These are phyloP conservation scores for Ceraclea dissimilis DNA, from an alignment of 2,888 invertebrate species.

Conservation along the genomic window DNA sequence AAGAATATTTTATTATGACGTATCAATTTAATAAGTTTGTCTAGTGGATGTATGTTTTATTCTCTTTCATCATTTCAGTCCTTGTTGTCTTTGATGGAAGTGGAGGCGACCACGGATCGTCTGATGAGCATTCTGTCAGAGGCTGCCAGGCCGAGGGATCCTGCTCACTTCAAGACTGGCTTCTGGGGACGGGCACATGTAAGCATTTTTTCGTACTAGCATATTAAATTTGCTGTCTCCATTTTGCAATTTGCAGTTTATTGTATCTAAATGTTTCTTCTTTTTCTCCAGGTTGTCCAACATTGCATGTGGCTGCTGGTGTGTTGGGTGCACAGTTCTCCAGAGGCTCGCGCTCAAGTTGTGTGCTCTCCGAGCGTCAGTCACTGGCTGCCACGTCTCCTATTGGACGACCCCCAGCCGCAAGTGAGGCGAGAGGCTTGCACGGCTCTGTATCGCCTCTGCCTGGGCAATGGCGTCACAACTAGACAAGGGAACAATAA, in stretches of 20 bases:
- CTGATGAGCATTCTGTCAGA: conserved; percentile 83
- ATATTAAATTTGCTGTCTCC: too few relatives aligned
- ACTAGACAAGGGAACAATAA: conserved; percentile 22
- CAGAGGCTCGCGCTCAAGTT: conserved; percentile 65
- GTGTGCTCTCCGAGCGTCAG: conserved; percentile 69
- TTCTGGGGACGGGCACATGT: conserved; percentile 89
- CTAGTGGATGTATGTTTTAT: not conserved
- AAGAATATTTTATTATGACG: conserved; percentile 18
- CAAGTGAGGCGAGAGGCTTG: conserved; percentile 86
- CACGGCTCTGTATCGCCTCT: conserved; percentile 83
- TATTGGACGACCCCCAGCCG: conserved; percentile 89
- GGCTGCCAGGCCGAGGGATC: conserved; percentile 71
- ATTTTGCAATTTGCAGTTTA: too few relatives aligned
- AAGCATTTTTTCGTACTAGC: conserved; percentile 19
- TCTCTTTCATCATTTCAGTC: conserved; percentile 35
- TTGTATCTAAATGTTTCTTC: not conserved
- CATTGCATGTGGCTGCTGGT: conserved; percentile 88
- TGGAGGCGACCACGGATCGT: conserved; percentile 73
- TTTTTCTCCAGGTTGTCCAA: conserved; percentile 60
- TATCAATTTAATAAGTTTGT: not conserved
- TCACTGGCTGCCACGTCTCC: conserved; percentile 75
- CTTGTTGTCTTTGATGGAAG: conserved; percentile 77
- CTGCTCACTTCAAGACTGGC: conserved; percentile 82
- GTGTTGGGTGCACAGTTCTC: conserved; percentile 86
- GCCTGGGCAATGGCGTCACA: conserved; percentile 57